A percentile compares a stretch with the other conserved stretches of the same genome.
Conservation (phyloP, 2,113 vertebrate species). For the Carassius gibelio region DNA sequence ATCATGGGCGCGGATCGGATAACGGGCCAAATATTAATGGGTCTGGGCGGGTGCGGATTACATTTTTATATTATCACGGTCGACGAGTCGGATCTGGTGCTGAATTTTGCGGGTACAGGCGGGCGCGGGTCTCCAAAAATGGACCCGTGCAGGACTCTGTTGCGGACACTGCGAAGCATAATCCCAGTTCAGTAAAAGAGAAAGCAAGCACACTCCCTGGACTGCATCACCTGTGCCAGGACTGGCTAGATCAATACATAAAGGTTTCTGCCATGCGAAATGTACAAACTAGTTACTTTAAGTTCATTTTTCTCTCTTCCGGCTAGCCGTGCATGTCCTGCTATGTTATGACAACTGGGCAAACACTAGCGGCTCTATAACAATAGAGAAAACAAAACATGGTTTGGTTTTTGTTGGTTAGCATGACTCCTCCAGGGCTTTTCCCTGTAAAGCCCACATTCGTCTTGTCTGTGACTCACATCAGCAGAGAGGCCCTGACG, state of each 20-base stretch:
- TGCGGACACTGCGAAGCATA: background rate
- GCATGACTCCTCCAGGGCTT: conserved; percentile 29
- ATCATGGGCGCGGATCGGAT: no score
- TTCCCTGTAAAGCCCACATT: conserved; percentile 42
- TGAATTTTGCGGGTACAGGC: no score
- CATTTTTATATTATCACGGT: no score
- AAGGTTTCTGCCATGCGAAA: background rate
- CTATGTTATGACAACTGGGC: conserved; percentile 18
- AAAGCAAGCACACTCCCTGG: background rate
- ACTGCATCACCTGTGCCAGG: background rate
- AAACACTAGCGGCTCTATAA: conserved; percentile 14
- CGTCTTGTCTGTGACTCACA: conserved; percentile 32
- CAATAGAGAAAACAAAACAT: conserved; percentile 16
- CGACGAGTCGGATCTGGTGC: no score
- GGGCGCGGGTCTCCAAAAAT: no score
- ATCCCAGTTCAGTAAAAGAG: background rate
- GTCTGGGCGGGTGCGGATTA: no score
- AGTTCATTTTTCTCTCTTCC: background rate
- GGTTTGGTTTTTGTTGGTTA: conserved; percentile 21
- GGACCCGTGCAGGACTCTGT: no score
- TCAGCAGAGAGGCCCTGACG: conserved; percentile 31
- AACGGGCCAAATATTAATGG: no score
- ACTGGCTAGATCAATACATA: background rate
- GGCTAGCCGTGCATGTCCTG: background rate
- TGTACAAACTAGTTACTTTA: background rate